Evolutionary conservation across 2,797 vertebrate species (phyloP), one percentile per base, ranked within the genome.

Genomic region (Epinephelus coioides): DNA sequence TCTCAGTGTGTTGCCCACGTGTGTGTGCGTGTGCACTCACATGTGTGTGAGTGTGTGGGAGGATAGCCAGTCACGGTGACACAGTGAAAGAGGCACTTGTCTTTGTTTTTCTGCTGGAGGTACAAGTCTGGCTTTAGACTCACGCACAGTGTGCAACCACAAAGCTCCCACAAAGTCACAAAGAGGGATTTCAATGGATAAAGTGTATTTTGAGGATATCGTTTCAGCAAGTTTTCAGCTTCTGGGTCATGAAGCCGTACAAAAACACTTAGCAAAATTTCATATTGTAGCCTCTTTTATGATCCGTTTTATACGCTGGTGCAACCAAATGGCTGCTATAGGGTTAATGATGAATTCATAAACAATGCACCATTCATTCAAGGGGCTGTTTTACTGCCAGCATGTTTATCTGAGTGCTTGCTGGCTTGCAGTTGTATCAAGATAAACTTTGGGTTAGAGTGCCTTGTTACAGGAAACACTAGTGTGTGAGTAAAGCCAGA

Each of bases 31-130:
- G 46, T 51, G 67, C 10, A 2, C 27, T 40, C 34, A 34, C 25
- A 51, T 46, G 43, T 23, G 55, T 62, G 44, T 21, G 55, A 30
- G 18, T 49, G 62, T 34, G 78, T 73, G 53, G 71, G 69, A 72
- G 71, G 76, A 79, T 73, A 79, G 81, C 73, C 55, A 70, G 81
- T 79, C 61, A 63, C 4, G 8, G 30, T 67, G 72, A 82, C 73
- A 74, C 57, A 68, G 76, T 56, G 38, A 76, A 71, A 76, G 54
- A 66, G 59, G 12, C 54, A 81, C 74, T 85, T 81, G 74, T 85
- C 74, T 84, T 77, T 86, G 66, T 87, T 85, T 84, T 84, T 68
- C 50, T 78, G 60, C 70, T 59, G 47, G 61, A 81, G 27, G 56
- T 68, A 80, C 64, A 34, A 73, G 77, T 73, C 64, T 81, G 61